phyloP scores from a whole-genome alignment of 2,113 vertebrate genomes.

The Lonchura striata region DNA sequence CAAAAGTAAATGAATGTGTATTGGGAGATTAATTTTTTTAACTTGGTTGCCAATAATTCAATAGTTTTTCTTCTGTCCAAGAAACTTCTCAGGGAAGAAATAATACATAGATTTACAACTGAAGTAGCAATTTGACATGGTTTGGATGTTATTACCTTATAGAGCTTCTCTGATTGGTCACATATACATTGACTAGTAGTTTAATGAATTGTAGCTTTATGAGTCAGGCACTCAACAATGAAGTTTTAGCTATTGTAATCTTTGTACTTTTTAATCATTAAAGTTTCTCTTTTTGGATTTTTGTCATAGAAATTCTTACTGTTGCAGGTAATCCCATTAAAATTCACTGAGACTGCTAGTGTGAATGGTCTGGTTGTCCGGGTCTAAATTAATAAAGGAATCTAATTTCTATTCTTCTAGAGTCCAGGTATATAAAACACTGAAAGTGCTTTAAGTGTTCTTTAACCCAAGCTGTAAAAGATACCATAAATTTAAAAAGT shows the following conservation, averaged over 20 bases:
- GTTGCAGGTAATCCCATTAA: not conserved
- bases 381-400: constrained; percentile 12
- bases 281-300: not conserved
- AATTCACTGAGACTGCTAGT: not conserved
- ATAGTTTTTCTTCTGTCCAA: not conserved
- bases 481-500: constrained; percentile 13
- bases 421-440: constrained; percentile 6
- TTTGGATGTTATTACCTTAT: not conserved
- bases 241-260: not conserved
- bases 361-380: not conserved
- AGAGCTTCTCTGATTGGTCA: not conserved
- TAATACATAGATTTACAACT: not conserved
- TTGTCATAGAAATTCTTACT: not conserved
- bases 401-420: constrained; percentile 24
- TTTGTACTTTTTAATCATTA: not conserved
- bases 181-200: not conserved
- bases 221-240: not conserved
- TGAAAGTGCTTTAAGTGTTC: constrained; percentile 11
- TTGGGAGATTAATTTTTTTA: not conserved
- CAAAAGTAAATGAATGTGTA: not conserved
- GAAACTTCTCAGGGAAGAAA: not conserved
- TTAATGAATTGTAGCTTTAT: not conserved
- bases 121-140: not conserved
- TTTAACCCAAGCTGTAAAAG: constrained; percentile 25
- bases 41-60: not conserved